Conservation (phyloP, 1,140 invertebrate genomes). For the Lepidostoma basale region DNA sequence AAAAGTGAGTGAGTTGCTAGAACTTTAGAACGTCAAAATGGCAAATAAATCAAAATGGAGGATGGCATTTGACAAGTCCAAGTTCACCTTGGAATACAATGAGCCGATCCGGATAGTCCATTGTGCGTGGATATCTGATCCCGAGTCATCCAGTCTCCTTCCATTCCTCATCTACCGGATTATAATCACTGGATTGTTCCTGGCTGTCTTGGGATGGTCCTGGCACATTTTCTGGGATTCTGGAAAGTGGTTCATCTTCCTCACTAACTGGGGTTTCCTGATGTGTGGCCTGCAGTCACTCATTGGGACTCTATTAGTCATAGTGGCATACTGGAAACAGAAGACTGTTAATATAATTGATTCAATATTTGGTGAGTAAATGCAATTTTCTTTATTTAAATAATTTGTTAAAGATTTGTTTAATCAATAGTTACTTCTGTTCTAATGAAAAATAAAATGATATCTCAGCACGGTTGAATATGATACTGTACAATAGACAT, state of each 20-base stretch:
- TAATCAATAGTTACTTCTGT: not conserved
- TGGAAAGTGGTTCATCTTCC: conserved; percentile 68
- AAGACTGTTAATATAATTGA: conserved; percentile 31
- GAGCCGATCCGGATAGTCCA: conserved; percentile 34
- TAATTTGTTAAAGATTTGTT: not conserved
- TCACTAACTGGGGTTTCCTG: conserved; percentile 72
- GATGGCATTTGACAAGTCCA: conserved; percentile 8
- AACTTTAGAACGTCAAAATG: no score
- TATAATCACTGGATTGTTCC: conserved; percentile 55
- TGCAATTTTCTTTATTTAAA: not conserved
- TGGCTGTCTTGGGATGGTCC: conserved; percentile 55
- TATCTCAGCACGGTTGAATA: not conserved
- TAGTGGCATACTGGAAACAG: conserved; percentile 50
- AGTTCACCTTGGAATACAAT: conserved; percentile 32
- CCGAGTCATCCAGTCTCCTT: conserved; percentile 39
- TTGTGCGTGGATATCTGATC: conserved; percentile 39
- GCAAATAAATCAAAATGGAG: conserved; percentile 15
- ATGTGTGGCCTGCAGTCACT: conserved; percentile 60
- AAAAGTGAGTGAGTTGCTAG: no score
- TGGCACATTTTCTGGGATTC: conserved; percentile 52
- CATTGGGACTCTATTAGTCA: conserved; percentile 55
- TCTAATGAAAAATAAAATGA: not conserved
- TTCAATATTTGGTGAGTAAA: conserved; percentile 46
- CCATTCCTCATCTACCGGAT: conserved; percentile 62
- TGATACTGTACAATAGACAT: not conserved